Evolutionary conservation across 2,888 invertebrate species (phyloP).

Genomic region (Apocheima hispidaria): DNA sequence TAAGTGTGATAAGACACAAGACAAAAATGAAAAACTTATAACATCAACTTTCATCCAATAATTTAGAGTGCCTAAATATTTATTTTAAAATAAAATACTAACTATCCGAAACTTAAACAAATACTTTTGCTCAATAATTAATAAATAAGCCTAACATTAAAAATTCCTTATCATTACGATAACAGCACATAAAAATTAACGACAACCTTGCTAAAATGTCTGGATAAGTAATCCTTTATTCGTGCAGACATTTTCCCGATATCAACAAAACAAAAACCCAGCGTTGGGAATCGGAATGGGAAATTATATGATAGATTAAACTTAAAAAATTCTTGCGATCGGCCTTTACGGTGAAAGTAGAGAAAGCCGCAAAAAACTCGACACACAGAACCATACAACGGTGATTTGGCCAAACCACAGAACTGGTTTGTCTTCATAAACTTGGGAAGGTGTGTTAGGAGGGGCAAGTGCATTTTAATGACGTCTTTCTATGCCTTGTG

Average conservation of each 20-base stretch:
- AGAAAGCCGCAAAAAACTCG: conserved; percentile 66
- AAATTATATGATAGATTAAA: conserved; percentile 45
- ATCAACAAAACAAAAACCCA: background rate
- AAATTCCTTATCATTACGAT: too few species aligned
- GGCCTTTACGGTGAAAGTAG: conserved; percentile 63
- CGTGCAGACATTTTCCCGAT: background rate
- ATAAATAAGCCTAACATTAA: too few species aligned
- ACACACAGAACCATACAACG: conserved; percentile 53
- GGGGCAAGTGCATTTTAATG: conserved; percentile 9
- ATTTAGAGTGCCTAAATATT: too few species aligned
- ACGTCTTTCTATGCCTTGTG: background rate
- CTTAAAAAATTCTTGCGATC: conserved; percentile 37
- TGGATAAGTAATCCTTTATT: background rate
- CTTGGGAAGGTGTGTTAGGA: conserved; percentile 6
- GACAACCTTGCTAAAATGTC: too few species aligned
- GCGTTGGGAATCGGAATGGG: background rate
- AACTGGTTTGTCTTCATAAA: conserved; percentile 42
- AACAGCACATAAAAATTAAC: too few species aligned
- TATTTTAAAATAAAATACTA: too few species aligned
- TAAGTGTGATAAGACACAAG: too few species aligned
- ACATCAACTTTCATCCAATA: too few species aligned
- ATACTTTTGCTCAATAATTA: too few species aligned
- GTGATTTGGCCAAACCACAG: conserved; percentile 45
- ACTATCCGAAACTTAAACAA: too few species aligned
- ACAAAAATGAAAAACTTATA: too few species aligned